These are phyloP conservation scores for Mirza zaza DNA, from an alignment of 2,113 vertebrate genomes.

Conservation along the genomic window DNA sequence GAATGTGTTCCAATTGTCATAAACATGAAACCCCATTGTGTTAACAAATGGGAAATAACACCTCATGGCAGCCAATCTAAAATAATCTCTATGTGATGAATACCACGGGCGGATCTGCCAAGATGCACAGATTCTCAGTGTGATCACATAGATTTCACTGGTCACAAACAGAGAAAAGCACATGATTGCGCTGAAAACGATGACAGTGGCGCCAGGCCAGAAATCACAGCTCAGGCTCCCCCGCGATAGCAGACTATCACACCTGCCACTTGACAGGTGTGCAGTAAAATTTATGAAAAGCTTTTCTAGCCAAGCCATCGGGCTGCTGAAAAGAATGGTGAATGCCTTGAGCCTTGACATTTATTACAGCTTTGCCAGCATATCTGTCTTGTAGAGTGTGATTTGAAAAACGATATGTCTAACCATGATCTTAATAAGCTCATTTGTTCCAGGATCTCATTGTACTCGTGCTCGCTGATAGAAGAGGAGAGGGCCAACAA, in stretches of 20 bases:
- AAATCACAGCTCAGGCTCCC: conserved; percentile 60
- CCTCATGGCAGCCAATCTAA: conserved; percentile 78
- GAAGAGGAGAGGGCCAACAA: conserved; percentile 66
- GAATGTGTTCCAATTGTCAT: conserved; percentile 76
- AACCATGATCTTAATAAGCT: conserved; percentile 81
- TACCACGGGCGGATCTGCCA: conserved; percentile 75
- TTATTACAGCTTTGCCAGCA: conserved; percentile 73
- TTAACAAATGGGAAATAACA: conserved; percentile 84
- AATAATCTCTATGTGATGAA: conserved; percentile 78
- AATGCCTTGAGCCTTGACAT: conserved; percentile 71
- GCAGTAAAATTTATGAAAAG: conserved; percentile 78
- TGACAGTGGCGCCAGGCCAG: conserved; percentile 63
- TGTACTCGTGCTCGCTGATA: conserved; percentile 75
- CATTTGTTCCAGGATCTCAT: conserved; percentile 81
- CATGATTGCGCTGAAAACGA: not conserved
- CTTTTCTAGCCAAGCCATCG: conserved; percentile 72
- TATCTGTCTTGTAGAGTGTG: conserved; percentile 76
- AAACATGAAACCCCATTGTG: conserved; percentile 75
- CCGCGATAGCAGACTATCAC: conserved; percentile 66
- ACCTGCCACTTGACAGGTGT: conserved; percentile 76
- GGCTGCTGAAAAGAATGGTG: conserved; percentile 75
- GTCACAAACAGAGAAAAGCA: conserved; percentile 73
- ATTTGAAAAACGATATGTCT: conserved; percentile 81
- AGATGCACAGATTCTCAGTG: conserved; percentile 19
- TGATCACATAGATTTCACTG: conserved; percentile 70